Evolutionary conservation across 2,113 vertebrate genomes (phyloP), one percentile per base, ranked within the genome.

Genomic region (Polypterus bichir): DNA sequence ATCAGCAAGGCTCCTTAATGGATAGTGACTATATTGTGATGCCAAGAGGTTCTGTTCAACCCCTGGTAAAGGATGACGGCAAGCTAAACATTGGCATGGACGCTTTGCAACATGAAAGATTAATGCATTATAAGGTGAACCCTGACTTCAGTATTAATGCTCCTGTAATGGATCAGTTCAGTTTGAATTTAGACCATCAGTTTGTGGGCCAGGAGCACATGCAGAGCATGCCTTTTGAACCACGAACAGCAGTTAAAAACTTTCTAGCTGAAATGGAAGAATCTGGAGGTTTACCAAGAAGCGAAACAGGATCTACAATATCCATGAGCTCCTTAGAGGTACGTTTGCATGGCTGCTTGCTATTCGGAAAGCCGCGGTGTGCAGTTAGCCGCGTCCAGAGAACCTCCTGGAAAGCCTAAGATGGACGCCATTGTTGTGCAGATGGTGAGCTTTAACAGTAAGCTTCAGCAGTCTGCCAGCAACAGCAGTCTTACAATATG

Each of bases 241-340:
- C 96, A 9, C 94, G 94, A 73, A 97, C 96, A 54, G 94, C 94
- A 66, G 94, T 97, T 76, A 98, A 98, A 84, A 97, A 97, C 83
- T 98, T 97, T 86, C 92, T 98, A 68, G 93, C 96, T 0, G 96
- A 97, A 76, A 86, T 97, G 90, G 96, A 98, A 77, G 96, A 98
- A 76, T 84, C 79, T 54, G 82, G 82, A 9, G 94, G 91, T 69
- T 81, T 98, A 69, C 93, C 94, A 46, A 84, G 96, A 72, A 97
- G 94, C n/a, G 96, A 98, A 80, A 98, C 96, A 59, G 96, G 96
- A 68, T 98, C 96, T 4, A 98, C 94, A 53, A 93, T 97, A 86
- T 98, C 96, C 51, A 94, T 98, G 94, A 98, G 94, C 79, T 98
- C 96, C 68, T 79, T 98, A 81, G 96, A 98, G 93, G 96, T 97